Evolutionary conservation across 2,888 invertebrate genomes (phyloP).

Genomic region (Norana najaformis): DNA sequence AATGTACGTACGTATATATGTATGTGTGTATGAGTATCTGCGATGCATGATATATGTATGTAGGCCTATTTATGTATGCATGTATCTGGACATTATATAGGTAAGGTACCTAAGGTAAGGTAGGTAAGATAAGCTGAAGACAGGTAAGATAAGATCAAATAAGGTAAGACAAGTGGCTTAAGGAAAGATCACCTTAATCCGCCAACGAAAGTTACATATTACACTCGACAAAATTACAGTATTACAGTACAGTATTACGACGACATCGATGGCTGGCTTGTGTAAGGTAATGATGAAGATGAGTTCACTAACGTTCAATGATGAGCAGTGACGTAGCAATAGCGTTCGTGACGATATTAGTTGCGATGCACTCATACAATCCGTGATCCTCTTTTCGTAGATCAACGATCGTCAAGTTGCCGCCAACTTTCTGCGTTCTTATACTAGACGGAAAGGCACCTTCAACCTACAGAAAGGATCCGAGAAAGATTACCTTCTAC

Average conservation of each 20-base stretch:
- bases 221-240: no score
- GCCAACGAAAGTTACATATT: no score
- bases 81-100: background rate
- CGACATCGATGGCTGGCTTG: no score
- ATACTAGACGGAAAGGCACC: conserved; percentile 66
- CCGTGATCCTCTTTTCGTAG: conserved; percentile 84
- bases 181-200: no score
- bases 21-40: background rate
- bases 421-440: conserved; percentile 74
- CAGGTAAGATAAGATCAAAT: no score
- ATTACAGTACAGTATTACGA: no score
- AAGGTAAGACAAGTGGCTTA: no score
- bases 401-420: conserved; percentile 87
- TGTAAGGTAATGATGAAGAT: background rate
- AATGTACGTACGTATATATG: background rate
- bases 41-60: background rate
- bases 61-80: background rate
- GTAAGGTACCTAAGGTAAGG: no score
- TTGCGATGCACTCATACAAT: conserved; percentile 90
- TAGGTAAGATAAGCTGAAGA: no score
- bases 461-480: conserved; percentile 69
- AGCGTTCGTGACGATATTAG: conserved; percentile 91
- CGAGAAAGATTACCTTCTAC: background rate
- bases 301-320: conserved; percentile 54
- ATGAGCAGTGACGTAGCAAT: conserved; percentile 71